Conservation (phyloP, 2,888 invertebrate genomes). For the Clostera curtula region DNA sequence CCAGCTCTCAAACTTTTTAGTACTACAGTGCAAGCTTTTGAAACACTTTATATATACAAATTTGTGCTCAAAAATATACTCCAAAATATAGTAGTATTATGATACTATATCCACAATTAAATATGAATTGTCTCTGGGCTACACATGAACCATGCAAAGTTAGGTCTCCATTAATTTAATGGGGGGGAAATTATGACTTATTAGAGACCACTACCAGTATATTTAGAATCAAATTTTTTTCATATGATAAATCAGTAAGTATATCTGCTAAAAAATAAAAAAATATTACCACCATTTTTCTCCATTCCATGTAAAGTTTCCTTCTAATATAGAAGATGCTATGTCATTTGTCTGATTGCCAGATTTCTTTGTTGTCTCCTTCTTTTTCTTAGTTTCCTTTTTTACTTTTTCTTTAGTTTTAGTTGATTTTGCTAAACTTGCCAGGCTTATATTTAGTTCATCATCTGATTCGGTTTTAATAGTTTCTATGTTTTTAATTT, state of each 20-base stretch:
- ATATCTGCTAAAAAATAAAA: constrained; percentile 7
- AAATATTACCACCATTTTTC: constrained; percentile 59
- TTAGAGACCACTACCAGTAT: too few relatives aligned
- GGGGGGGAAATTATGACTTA: too few relatives aligned
- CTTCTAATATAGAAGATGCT: constrained; percentile 58
- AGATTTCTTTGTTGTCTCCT: constrained; percentile 14
- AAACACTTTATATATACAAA: too few relatives aligned
- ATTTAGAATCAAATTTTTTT: too few relatives aligned
- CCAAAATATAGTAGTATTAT: too few relatives aligned
- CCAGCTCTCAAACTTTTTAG: too few relatives aligned
- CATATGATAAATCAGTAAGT: neutral
- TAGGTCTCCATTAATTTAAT: too few relatives aligned
- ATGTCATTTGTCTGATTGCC: constrained; percentile 36
- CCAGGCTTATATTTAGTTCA: constrained; percentile 19
- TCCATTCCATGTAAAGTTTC: constrained; percentile 55
- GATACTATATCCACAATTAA: too few relatives aligned
- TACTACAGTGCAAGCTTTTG: too few relatives aligned
- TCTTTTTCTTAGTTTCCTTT: constrained; percentile 19
- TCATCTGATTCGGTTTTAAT: constrained; percentile 34
- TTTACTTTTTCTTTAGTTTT: constrained; percentile 22
- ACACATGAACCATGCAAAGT: too few relatives aligned
- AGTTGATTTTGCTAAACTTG: constrained; percentile 24
- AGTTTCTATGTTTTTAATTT: constrained; percentile 25
- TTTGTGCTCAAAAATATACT: too few relatives aligned
- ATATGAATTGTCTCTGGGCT: too few relatives aligned